Percentiles rank a stretch among this genome's conserved stretches.
Evolutionary conservation across 2,888 invertebrate genomes (phyloP).

Genomic region (Stenotaenia linearis): DNA sequence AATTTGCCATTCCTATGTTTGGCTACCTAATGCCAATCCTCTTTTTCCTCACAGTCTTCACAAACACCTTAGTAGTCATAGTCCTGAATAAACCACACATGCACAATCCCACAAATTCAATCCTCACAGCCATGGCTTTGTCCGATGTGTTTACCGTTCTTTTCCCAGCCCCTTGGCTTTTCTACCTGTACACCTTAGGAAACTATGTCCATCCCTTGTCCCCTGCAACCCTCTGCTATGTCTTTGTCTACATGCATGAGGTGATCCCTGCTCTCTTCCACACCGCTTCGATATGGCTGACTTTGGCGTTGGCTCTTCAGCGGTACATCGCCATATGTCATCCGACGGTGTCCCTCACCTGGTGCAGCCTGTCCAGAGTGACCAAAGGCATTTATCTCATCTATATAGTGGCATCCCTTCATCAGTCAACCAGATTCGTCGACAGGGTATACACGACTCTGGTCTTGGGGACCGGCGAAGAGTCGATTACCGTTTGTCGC

Average conservation of each 20-base stretch:
- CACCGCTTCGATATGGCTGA: constrained; percentile 90
- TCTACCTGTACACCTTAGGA: constrained; percentile 86
- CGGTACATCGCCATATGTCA: constrained; percentile 93
- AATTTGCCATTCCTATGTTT: constrained; percentile 63
- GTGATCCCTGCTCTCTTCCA: constrained; percentile 77
- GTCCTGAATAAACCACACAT: constrained; percentile 85
- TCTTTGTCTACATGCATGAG: constrained; percentile 57
- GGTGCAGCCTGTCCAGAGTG: constrained; percentile 62
- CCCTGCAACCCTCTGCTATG: constrained; percentile 69
- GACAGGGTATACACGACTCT: constrained; percentile 53
- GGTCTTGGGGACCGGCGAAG: constrained; percentile 40
- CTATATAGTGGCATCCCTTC: constrained; percentile 68
- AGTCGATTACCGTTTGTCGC: constrained; percentile 39
- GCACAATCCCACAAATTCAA: constrained; percentile 86
- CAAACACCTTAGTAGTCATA: constrained; percentile 83
- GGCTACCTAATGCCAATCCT: constrained; percentile 78
- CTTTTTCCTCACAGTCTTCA: constrained; percentile 77
- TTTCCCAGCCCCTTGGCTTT: constrained; percentile 82
- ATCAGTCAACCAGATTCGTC: constrained; percentile 76
- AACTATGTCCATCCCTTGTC: constrained; percentile 75
- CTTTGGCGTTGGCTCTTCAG: constrained; percentile 82
- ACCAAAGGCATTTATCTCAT: constrained; percentile 73
- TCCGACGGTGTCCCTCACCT: constrained; percentile 76
- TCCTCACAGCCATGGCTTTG: constrained; percentile 90
- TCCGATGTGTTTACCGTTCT: constrained; percentile 90